Base-by-base conservation (phyloP, 2,797 vertebrate genomes). In the Pachyuromys duprasi region DNA sequence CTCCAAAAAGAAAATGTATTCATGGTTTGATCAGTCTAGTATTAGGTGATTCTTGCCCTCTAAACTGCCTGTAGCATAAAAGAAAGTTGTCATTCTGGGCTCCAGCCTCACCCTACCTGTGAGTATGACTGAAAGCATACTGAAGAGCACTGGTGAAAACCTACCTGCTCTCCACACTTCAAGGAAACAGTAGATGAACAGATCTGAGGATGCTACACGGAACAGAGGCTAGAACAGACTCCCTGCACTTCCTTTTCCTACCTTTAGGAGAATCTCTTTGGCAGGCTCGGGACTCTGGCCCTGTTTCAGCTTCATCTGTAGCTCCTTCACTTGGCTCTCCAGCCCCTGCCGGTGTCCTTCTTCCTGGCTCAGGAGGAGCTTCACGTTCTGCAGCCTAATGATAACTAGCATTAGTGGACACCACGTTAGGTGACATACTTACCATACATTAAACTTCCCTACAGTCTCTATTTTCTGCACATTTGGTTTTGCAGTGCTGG, bases 311-410 rank as follows among this genome's bases (percentile, higher is more conserved):
- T 99, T 99, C 8, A 98, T 99, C 95, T 99, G 99, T 93, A 99
- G 86, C 36, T 98, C 99, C 14, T 97, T 97, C 98, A 99, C 98
- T 95, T 99, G 99, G 95, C 98, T 99, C 97, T 99, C 99, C 96
- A 99, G 92, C 31, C 98, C 97, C 12, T 98, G 97, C 84, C 99
- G 98, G 18, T 95, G 98, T 2, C 97, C 97, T 97, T 99, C 99
- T 0, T 98, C 98, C 57, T 98, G 99, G 93, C 99, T 99, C 90
- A 99, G 98, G 42, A 99, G 99, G 86, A 98, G 98, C 49, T 98
- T 99, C 97, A 99, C 95, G 92, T 99, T 99, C 96, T 98, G 99
- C 92, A 99, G 98, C 96, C 99, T 99, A 57, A 96, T n/a, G 36
- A 82, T 0, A 1, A 0, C 0, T 42, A 65, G 26, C 14, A 15